Evolutionary conservation across 2,113 vertebrate species (phyloP).

Genomic region (Rhadina sibilatrix): DNA sequence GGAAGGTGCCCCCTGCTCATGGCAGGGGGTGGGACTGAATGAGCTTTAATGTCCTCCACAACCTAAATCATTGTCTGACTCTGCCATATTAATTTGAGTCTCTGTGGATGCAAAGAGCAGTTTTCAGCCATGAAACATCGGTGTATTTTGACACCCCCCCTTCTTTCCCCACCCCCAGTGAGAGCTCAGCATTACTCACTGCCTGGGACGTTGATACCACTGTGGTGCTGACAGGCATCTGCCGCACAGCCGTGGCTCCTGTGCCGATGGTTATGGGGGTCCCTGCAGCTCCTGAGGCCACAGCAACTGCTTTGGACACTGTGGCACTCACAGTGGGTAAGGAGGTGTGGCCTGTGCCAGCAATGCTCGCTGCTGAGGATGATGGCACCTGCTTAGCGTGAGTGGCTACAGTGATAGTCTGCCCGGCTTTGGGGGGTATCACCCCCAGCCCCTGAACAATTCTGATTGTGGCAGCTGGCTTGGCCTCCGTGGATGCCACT

Average conservation of each 20-base stretch:
- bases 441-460: constrained; percentile 94
- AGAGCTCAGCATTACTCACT: constrained; percentile 73
- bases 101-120: background rate
- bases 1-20: background rate
- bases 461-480: constrained; percentile 87
- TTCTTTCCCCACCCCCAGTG: background rate
- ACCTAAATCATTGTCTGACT: background rate
- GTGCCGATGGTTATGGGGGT: constrained; percentile 83
- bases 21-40: background rate
- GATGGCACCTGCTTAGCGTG: constrained; percentile 79
- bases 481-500: constrained; percentile 80
- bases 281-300: constrained; percentile 76
- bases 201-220: constrained; percentile 87
- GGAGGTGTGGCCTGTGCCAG: constrained; percentile 77
- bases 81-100: background rate
- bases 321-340: constrained; percentile 80
- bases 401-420: constrained; percentile 85
- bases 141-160: background rate
- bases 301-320: constrained; percentile 81
- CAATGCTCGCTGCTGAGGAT: constrained; percentile 53
- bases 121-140: background rate
- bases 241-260: constrained; percentile 84
- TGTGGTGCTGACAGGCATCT: constrained; percentile 86
- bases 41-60: background rate
- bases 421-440: constrained; percentile 88